phyloP scores from a whole-genome alignment of 92 coral and sea anemone genomes.

The Siderastrea radians region DNA sequence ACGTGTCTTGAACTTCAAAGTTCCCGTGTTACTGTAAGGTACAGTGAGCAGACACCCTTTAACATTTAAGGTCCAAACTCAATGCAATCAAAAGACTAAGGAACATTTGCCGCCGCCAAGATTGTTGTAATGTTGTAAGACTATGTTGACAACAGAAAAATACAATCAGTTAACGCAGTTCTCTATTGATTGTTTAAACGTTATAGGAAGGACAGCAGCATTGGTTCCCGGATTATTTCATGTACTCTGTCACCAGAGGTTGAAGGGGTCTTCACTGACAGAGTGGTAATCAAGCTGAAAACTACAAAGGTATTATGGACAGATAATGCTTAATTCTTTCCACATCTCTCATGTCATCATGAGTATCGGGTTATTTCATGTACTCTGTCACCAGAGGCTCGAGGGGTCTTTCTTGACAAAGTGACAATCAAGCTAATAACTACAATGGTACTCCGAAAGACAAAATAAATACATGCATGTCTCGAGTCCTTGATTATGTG shows the following conservation, averaged over 20 bases:
- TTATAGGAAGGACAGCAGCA: neutral
- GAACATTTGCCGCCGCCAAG: too few species aligned
- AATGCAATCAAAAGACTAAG: too few species aligned
- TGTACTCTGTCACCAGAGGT: slow-evolving; percentile 19
- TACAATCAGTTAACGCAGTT: too few species aligned
- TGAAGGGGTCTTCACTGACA: neutral
- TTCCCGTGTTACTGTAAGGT: too few species aligned
- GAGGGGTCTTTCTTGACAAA: neutral
- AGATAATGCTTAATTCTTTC: neutral
- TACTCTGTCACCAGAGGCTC: slow-evolving; percentile 6
- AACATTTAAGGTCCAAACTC: too few species aligned
- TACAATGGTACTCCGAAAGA: slow-evolving; percentile 2
- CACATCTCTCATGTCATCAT: too few species aligned
- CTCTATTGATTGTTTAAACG: neutral
- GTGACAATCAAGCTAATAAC: slow-evolving; percentile 12
- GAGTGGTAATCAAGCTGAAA: slow-evolving; percentile 5
- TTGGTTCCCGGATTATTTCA: slow-evolving; percentile 24
- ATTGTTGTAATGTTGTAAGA: too few species aligned
- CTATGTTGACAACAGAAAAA: too few species aligned
- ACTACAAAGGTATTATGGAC: slow-evolving; percentile 9
- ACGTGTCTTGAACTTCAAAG: too few species aligned
- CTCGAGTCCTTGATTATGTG: too few species aligned
- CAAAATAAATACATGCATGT: too few species aligned
- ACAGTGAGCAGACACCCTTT: too few species aligned
- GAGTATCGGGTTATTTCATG: slow-evolving; percentile 29